These are phyloP conservation scores for Falcunculus frontatus DNA, from an alignment of 2,113 vertebrate genomes.

Conservation along the genomic window DNA sequence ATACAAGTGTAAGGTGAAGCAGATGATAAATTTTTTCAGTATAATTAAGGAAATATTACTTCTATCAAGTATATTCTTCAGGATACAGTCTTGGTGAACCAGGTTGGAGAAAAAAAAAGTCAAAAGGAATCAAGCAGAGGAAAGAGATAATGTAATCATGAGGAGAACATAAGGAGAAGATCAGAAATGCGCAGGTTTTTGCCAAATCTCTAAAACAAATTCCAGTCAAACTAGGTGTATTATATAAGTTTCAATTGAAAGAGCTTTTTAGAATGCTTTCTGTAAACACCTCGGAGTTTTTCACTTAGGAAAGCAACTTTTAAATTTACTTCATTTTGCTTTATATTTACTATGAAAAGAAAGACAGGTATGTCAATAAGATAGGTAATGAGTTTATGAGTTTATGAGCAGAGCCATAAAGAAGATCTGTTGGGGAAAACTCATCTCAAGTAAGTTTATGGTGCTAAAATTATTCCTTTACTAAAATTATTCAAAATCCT, in stretches of 20 bases:
- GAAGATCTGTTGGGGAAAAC: background rate
- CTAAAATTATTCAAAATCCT: constrained; percentile 66
- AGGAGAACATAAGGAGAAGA: background rate
- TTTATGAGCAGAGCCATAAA: constrained; percentile 17
- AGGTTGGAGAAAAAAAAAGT: background rate
- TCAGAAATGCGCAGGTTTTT: background rate
- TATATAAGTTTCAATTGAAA: background rate
- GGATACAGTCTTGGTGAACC: background rate
- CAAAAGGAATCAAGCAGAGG: background rate
- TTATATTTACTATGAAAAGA: background rate
- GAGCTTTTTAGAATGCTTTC: background rate
- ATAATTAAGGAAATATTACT: background rate
- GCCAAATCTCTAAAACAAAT: background rate
- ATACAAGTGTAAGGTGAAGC: background rate
- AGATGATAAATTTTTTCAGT: background rate
- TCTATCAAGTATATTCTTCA: background rate
- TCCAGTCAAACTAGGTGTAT: background rate
- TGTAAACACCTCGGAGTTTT: background rate
- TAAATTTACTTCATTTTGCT: background rate
- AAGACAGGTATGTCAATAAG: background rate
- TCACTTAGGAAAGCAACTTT: background rate
- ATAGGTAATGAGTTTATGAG: background rate
- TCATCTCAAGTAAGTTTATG: constrained; percentile 32
- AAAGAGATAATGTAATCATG: background rate
- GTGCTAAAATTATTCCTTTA: constrained; percentile 48